Evolutionary conservation across 2,888 invertebrate species (phyloP).

Genomic region (Diplazon laetatorius): DNA sequence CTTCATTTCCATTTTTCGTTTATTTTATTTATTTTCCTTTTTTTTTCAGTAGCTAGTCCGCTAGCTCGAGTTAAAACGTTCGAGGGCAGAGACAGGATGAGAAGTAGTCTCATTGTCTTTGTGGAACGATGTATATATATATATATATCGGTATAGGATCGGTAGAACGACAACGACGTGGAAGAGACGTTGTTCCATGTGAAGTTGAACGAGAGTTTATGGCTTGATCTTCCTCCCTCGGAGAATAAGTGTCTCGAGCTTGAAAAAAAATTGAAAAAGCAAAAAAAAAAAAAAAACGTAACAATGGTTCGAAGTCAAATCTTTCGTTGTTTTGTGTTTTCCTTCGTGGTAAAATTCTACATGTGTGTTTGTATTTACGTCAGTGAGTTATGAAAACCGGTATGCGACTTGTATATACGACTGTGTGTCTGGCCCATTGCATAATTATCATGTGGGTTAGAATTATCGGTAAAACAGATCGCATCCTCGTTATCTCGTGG

Average conservation of each 20-base stretch:
- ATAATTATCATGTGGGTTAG: conserved; percentile 12
- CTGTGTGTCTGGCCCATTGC: neutral
- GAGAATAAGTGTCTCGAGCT: neutral
- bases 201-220: conserved; percentile 34
- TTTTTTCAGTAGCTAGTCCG: neutral
- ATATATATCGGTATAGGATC: conserved; percentile 57
- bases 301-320: neutral
- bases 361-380: neutral
- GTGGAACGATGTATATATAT: too few relatives aligned
- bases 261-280: too few relatives aligned
- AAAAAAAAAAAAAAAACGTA: neutral
- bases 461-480: neutral
- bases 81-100: conserved; percentile 74
- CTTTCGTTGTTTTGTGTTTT: neutral
- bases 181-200: conserved; percentile 1
- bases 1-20: too few relatives aligned
- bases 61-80: conserved; percentile 31
- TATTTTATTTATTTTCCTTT: too few relatives aligned
- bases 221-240: neutral
- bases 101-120: conserved; percentile 74
- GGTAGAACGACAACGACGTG: conserved; percentile 34
- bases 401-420: too few relatives aligned
- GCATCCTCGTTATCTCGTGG: conserved; percentile 11
- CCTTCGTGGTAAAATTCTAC: neutral
- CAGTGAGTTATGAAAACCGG: neutral